Base-by-base conservation (phyloP, 2,888 invertebrate species). In the Ypsolopha scabrella region DNA sequence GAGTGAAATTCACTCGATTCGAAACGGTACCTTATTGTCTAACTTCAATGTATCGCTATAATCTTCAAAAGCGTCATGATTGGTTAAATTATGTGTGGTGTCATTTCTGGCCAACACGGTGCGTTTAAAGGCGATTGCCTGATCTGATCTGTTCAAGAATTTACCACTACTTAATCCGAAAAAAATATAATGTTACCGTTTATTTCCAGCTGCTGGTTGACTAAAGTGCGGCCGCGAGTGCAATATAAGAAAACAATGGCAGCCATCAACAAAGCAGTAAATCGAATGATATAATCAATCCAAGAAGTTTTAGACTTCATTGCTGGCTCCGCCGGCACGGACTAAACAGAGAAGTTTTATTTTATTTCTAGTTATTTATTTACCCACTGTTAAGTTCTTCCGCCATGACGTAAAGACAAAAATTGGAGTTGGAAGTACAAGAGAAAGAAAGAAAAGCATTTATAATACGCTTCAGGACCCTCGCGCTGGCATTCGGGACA, bases 161-260 rank as follows among this genome's bases (percentile, higher is more conserved):
- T n/a, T n/a, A n/a, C n/a, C n/a, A n/a, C n/a, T n/a, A n/a, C n/a
- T n/a, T n/a, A n/a, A n/a, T n/a, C n/a, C n/a, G n/a, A n/a, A n/a
- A n/a, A n/a, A n/a, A n/a, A n/a, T n/a, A n/a, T n/a, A n/a, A n/a
- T 13, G 6, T 44, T 39, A 41, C 44, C 52, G 37, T 54, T 63
- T 58, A 60, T 54, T 76, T 72, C 6, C 70, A 82, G 81, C 72
- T 75, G 66, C 74, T 64, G 70, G 74, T 71, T 68, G 72, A 74
- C 57, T 65, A 66, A 63, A 58, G 66, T 63, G 70, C 75, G 65
- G 72, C 72, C 75, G 66, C 13, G 71, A 75, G 80, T 78, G 77
- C 77, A 74, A 74, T 77, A 75, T 63, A 55, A 56, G 60, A 54
- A 53, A 63, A 59, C 61, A 58, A 60, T 67, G 80, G 80, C 80